phyloP scores from a whole-genome alignment of 2,888 invertebrate species.

The Oligia latruncula region DNA sequence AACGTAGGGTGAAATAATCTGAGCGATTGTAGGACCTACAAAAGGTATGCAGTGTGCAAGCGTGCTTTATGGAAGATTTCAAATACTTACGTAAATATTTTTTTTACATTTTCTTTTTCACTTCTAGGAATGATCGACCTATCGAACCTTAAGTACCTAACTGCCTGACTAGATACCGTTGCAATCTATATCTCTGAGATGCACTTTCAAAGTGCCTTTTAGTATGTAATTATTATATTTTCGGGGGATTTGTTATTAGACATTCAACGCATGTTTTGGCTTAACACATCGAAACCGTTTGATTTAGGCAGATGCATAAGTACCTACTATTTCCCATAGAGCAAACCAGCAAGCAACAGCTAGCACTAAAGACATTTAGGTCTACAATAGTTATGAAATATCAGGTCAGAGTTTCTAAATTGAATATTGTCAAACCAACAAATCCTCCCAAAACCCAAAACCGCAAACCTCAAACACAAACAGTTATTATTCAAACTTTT shows the following conservation, averaged over 20 bases:
- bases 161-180: background rate
- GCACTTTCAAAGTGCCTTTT: too few relatives aligned
- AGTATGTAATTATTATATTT: too few relatives aligned
- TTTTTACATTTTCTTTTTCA: background rate
- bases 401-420: background rate
- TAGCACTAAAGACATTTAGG: background rate
- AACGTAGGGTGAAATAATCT: background rate
- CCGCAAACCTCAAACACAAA: slow-evolving; percentile 47
- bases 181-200: background rate
- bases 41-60: background rate
- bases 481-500: slow-evolving; percentile 62
- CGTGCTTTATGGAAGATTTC: background rate
- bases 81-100: background rate
- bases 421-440: slow-evolving; percentile 1
- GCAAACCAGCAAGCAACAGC: background rate
- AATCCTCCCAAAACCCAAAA: background rate
- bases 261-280: too few relatives aligned
- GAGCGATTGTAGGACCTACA: background rate
- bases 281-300: background rate
- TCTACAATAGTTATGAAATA: background rate
- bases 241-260: too few relatives aligned
- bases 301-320: background rate
- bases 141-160: background rate
- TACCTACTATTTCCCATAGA: background rate
- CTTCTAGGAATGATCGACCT: background rate